phyloP scores from a whole-genome alignment of 1,140 invertebrate species.

The Drosophila seguyi region DNA sequence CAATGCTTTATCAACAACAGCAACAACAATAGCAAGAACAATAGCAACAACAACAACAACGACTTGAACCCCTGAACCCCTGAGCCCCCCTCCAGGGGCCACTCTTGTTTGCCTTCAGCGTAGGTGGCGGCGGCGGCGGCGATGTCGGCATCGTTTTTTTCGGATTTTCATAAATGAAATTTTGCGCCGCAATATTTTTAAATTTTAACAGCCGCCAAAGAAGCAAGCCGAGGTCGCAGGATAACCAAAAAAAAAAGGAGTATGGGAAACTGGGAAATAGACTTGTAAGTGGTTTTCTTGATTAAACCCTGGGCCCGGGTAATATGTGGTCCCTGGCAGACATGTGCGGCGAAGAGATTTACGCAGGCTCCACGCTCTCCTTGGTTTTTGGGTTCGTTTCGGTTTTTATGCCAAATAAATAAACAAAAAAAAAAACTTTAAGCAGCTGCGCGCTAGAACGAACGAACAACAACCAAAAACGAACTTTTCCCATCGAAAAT shows the following conservation, averaged over 20 bases:
- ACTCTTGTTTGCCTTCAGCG: conserved; percentile 1
- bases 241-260: conserved; percentile 1
- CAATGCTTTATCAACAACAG: conserved; percentile 68
- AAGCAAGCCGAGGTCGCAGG: neutral
- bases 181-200: conserved; percentile 74
- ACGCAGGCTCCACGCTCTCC: conserved; percentile 20
- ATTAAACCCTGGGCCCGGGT: conserved; percentile 60
- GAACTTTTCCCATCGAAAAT: conserved; percentile 47
- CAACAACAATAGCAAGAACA: too few species aligned
- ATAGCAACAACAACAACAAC: neutral
- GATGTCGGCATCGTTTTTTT: conserved; percentile 29
- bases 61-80: neutral
- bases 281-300: conserved; percentile 78
- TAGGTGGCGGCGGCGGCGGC: conserved; percentile 2
- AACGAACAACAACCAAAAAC: conserved; percentile 31
- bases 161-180: conserved; percentile 73
- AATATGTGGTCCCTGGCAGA: conserved; percentile 23
- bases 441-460: conserved; percentile 12
- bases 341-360: conserved; percentile 60
- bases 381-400: neutral
- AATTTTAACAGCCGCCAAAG: conserved; percentile 56
- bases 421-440: conserved; percentile 7
- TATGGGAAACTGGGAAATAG: conserved; percentile 24
- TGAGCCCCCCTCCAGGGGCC: neutral
- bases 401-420: conserved; percentile 21